Conservation (phyloP, 2,888 invertebrate genomes). For the Patella depressa region DNA sequence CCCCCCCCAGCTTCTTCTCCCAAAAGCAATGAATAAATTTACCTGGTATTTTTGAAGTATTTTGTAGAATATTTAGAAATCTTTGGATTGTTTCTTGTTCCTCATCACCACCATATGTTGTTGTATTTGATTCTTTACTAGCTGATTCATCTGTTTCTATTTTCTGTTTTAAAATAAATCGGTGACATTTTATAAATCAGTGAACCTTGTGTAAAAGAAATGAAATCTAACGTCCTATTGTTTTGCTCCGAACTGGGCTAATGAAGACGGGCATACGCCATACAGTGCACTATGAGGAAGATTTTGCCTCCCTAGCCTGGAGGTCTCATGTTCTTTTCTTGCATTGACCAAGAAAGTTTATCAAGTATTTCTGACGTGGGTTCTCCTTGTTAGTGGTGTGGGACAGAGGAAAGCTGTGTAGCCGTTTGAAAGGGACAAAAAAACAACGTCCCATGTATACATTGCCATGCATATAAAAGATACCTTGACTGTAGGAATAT, state of each 20-base stretch:
- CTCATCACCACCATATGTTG: conserved; percentile 49
- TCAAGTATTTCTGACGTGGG: too few species aligned
- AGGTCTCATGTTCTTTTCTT: too few species aligned
- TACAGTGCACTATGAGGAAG: background rate
- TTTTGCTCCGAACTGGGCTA: background rate
- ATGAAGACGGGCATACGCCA: background rate
- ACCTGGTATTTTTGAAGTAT: conserved; percentile 5
- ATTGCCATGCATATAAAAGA: too few species aligned
- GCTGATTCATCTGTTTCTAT: conserved; percentile 66
- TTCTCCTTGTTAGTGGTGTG: too few species aligned
- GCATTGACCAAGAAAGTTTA: too few species aligned
- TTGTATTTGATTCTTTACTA: conserved; percentile 41
- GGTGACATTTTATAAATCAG: too few species aligned
- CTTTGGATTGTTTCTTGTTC: conserved; percentile 49
- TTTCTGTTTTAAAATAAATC: conserved; percentile 44
- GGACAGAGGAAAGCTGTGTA: too few species aligned
- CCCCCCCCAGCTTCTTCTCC: too few species aligned
- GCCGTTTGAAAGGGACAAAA: too few species aligned
- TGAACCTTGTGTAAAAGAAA: background rate
- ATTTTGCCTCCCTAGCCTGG: too few species aligned
- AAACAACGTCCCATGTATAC: too few species aligned
- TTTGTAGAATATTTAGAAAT: conserved; percentile 31
- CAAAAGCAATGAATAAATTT: background rate
- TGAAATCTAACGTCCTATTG: background rate
- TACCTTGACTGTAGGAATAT: too few species aligned